phyloP scores from a whole-genome alignment of 2,888 invertebrate genomes.

The Xanthorhoe spadicearia region DNA sequence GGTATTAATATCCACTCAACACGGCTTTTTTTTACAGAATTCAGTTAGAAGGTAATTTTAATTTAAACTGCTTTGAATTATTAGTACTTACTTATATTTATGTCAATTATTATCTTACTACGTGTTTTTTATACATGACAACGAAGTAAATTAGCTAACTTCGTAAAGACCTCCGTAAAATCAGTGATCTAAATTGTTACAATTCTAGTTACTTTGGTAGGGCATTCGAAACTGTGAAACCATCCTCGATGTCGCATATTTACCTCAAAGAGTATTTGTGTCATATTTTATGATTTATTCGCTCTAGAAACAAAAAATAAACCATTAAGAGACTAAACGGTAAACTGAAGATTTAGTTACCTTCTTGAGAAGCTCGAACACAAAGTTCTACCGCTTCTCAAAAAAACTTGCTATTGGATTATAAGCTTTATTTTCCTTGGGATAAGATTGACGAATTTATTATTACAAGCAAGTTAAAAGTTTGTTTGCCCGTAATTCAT shows the following conservation, averaged over 20 bases:
- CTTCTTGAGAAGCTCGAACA: constrained; percentile 56
- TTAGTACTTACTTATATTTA: too few species aligned
- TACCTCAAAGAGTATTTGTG: constrained; percentile 62
- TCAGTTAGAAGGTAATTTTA: too few species aligned
- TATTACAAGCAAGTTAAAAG: background rate
- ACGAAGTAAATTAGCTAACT: too few species aligned
- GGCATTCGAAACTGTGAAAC: constrained; percentile 42
- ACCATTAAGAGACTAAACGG: constrained; percentile 78
- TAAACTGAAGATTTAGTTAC: constrained; percentile 74
- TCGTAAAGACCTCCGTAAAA: too few species aligned
- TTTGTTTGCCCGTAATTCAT: constrained; percentile 48
- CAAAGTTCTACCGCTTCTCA: constrained; percentile 8
- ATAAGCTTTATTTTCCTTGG: background rate
- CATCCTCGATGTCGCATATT: constrained; percentile 51
- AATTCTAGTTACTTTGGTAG: background rate
- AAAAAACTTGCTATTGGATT: constrained; percentile 6
- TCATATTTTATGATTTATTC: constrained; percentile 79
- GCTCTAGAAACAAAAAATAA: constrained; percentile 61
- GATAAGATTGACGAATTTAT: constrained; percentile 6
- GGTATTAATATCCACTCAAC: too few species aligned
- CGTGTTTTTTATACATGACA: too few species aligned
- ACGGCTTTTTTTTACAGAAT: too few species aligned
- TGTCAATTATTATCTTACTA: too few species aligned
- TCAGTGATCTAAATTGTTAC: background rate
- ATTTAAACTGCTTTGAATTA: too few species aligned